Percentiles rank a stretch among this genome's conserved stretches.
phyloP scores from a whole-genome alignment of 2,888 invertebrate species.

The Rhogogaster chlorosoma region DNA sequence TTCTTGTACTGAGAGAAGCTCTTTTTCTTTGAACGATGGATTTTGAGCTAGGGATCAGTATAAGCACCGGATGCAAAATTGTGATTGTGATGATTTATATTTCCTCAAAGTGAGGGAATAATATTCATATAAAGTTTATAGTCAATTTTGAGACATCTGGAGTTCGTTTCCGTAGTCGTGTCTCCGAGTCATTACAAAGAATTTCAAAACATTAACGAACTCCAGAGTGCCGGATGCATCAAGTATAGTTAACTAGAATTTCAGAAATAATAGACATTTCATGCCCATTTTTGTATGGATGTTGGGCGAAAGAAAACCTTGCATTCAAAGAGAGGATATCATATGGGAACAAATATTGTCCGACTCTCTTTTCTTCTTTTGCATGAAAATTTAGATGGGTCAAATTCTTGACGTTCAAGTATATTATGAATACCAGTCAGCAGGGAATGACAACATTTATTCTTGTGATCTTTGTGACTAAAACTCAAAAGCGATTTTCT shows the following conservation, averaged over 20 bases:
- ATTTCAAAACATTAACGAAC: background rate
- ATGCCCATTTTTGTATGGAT: background rate
- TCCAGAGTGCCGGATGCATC: background rate
- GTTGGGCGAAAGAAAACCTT: background rate
- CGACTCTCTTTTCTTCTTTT: background rate
- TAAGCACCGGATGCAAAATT: too few relatives aligned
- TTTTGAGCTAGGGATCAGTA: too few relatives aligned
- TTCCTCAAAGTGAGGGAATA: background rate
- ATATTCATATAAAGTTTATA: background rate
- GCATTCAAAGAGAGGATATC: background rate
- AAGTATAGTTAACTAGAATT: background rate
- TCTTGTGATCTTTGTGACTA: background rate
- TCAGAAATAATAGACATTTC: background rate
- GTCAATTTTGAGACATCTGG: background rate
- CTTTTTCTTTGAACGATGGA: background rate
- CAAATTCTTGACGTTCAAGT: background rate
- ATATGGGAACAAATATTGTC: background rate
- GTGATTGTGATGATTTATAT: background rate
- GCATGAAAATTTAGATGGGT: background rate
- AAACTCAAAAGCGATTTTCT: background rate
- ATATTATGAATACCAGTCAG: background rate
- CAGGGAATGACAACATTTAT: background rate
- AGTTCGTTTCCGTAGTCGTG: background rate
- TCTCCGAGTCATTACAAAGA: background rate
- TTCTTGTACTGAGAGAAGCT: background rate